A percentile compares a stretch with the other conserved stretches of the same genome.
Conservation (phyloP, 2,888 invertebrate genomes). For the Drosophila crucigera region DNA sequence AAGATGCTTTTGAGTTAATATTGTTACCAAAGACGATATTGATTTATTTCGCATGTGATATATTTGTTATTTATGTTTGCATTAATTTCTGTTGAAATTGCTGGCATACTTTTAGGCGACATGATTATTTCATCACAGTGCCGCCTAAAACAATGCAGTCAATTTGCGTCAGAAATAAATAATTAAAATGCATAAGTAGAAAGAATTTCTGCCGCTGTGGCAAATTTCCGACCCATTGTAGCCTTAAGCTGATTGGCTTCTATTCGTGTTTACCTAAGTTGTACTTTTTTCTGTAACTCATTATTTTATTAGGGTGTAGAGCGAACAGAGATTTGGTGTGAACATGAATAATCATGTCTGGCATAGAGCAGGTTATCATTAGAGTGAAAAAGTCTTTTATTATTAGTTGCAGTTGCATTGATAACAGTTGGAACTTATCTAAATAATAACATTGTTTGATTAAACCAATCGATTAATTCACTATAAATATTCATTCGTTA, state of each 20-base stretch:
- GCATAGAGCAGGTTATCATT: slow-evolving; percentile 1
- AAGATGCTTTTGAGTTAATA: background rate
- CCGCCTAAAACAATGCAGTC: background rate
- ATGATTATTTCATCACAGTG: background rate
- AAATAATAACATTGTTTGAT: background rate
- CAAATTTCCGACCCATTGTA: background rate
- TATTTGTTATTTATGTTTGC: background rate
- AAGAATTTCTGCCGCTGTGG: background rate
- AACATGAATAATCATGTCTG: slow-evolving; percentile 1
- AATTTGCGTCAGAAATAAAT: background rate
- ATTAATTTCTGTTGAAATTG: background rate
- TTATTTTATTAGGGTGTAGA: background rate
- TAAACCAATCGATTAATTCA: slow-evolving; percentile 9
- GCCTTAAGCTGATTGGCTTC: background rate
- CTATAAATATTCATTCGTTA: background rate
- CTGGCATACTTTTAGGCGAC: slow-evolving; percentile 29
- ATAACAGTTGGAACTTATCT: background rate
- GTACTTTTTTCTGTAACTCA: slow-evolving; percentile 21
- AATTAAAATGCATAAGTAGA: background rate
- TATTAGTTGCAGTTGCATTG: background rate
- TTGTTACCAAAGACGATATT: background rate
- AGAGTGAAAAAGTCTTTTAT: background rate
- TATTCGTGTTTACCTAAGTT: slow-evolving; percentile 17
- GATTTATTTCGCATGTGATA: background rate
- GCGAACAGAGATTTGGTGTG: background rate